Base-by-base conservation (phyloP, 2,888 invertebrate genomes). In the Drosophila infuscata region DNA sequence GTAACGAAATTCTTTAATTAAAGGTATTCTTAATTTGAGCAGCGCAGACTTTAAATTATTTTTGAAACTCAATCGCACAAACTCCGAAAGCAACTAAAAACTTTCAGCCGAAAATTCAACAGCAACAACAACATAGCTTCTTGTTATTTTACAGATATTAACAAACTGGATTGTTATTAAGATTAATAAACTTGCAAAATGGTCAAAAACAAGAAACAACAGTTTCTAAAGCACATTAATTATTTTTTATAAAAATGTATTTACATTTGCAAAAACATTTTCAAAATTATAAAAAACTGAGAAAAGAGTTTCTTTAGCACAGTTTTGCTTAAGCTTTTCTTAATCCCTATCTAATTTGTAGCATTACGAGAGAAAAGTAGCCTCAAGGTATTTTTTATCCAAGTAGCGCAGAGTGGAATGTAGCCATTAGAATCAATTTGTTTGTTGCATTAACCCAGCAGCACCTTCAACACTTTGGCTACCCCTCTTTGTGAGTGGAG, bases 391-490 rank as follows among this genome's bases (percentile, higher is more conserved):
- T 59, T 33, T 58, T 12, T 11, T 38, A 36, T 36, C 25, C 29
- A 2, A n/a, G 17, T 32, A 29, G 36, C 52, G 49, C 52, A 46
- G 71, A 36, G 43, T 63, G 49, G 25, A 46, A 46, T 63, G 49
- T 35, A 41, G n/a, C 41, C 41, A 41, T 41, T 15, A 38, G 46
- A 61, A 59, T 54, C 70, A 70, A 62, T 76, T 81, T 80, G 81
- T 71, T 74, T 88, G 86, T 73, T 46, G 71, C 86, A 88, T 83
- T 88, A 83, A 64, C 75, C 81, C 59, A 71, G 57, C 69, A 69
- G 73, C 66, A 71, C 67, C 70, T 70, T 51, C 43, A 63, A 60
- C 74, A 64, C 56, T 49, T 65, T 60, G 62, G 58, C 61, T 58
- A 57, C 25, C 46, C 8, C 25, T 25, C 25, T 46, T 46, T 46